Conservation (phyloP, 2,113 vertebrate genomes). For the Lophochroa leadbeateri region DNA sequence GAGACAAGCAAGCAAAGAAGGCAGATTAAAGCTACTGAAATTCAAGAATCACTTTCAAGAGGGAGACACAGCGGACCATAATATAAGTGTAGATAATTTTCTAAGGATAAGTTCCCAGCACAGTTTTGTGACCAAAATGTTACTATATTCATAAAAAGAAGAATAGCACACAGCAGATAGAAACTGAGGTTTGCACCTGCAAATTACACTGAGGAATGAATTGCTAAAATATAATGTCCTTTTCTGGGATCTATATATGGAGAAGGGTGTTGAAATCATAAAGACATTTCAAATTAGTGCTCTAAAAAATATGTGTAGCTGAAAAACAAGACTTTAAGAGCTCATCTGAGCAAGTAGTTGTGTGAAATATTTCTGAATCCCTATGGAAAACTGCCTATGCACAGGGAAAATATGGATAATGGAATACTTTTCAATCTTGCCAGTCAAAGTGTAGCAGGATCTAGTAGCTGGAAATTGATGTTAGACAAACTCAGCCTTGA, state of each 20-base stretch:
- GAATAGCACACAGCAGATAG: not conserved
- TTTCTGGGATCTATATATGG: not conserved
- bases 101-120: not conserved
- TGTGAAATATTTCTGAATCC: not conserved
- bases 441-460: not conserved
- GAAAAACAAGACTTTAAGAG: not conserved
- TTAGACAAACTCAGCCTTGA: not conserved
- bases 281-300: not conserved
- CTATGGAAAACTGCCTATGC: not conserved
- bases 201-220: not conserved
- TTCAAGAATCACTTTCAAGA: not conserved
- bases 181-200: not conserved
- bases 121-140: not conserved
- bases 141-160: not conserved
- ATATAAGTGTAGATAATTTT: not conserved
- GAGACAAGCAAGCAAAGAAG: not conserved
- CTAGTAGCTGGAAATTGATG: not conserved
- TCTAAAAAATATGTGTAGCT: not conserved
- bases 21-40: not conserved
- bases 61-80: not conserved
- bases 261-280: not conserved
- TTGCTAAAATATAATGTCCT: not conserved
- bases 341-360: not conserved
- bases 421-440: not conserved
- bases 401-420: not conserved